Percentiles rank a stretch among this genome's conserved stretches.
Evolutionary conservation across 2,113 vertebrate genomes (phyloP).

Genomic region (Cyanocitta stelleri): DNA sequence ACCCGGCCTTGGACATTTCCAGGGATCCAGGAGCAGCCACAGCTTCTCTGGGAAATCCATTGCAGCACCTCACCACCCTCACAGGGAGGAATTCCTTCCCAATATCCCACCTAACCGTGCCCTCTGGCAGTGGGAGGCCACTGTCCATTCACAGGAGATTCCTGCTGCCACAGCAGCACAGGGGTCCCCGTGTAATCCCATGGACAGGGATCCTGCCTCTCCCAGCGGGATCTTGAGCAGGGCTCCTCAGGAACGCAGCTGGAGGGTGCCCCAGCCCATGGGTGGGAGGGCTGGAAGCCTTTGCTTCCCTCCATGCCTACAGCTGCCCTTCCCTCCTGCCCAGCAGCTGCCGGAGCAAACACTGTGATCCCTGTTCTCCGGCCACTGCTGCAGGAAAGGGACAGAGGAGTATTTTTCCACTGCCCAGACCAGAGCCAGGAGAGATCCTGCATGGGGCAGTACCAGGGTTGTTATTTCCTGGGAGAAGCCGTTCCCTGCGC

Average conservation of each 20-base stretch:
- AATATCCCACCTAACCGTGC: background rate
- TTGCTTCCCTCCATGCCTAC: background rate
- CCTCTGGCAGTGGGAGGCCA: background rate
- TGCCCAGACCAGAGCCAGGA: background rate
- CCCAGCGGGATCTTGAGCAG: background rate
- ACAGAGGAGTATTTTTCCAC: background rate
- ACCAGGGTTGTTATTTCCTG: background rate
- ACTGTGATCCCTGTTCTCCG: background rate
- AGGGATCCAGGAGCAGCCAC: background rate
- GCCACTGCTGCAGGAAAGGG: background rate
- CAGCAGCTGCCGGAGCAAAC: background rate
- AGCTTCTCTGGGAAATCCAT: background rate
- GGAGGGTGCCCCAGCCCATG: background rate
- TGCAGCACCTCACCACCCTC: background rate
- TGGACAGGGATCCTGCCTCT: background rate
- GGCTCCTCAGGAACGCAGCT: background rate
- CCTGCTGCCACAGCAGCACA: background rate
- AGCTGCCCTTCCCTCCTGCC: background rate
- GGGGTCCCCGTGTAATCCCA: fast-evolving
- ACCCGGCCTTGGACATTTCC: background rate
- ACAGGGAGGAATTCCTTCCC: background rate
- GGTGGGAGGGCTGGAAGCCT: background rate
- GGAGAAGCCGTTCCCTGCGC: background rate
- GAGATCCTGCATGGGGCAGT: background rate
- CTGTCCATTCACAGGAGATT: background rate